These are phyloP conservation scores for Malurus splendens DNA, from an alignment of 2,797 vertebrate species.

Conservation along the genomic window DNA sequence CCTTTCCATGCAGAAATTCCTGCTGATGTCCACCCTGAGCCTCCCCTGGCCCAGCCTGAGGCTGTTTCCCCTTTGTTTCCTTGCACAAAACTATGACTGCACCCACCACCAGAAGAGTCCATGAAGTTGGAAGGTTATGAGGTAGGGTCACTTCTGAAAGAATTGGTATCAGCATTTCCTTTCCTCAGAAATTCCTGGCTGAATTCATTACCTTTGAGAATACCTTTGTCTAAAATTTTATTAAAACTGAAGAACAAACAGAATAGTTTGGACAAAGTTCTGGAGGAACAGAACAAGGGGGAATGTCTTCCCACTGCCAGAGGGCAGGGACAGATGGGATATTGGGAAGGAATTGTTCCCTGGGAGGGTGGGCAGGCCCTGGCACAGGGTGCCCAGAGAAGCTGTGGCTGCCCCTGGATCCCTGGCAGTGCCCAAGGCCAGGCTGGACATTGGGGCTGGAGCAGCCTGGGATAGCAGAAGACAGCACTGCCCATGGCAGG, in stretches of 20 bases:
- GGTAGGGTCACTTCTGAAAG: neutral
- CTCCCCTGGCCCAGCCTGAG: neutral
- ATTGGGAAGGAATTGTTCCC: neutral
- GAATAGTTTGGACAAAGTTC: neutral
- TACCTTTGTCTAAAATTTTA: neutral
- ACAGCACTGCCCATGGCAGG: neutral
- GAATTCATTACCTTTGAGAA: neutral
- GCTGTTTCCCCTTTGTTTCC: neutral
- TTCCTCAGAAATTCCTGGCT: neutral
- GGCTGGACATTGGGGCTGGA: neutral
- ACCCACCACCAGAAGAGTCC: neutral
- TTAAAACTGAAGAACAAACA: neutral
- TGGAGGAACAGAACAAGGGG: accelerated
- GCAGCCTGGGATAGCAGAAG: neutral
- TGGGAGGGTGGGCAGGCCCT: neutral
- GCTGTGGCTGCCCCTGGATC: neutral
- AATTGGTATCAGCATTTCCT: neutral
- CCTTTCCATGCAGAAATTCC: neutral
- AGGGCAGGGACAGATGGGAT: neutral
- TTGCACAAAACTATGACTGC: neutral
- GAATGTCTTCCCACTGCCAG: neutral
- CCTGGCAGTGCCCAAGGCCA: neutral
- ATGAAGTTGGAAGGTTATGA: neutral
- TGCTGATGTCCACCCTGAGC: neutral
- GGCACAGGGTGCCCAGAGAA: neutral